Base-by-base conservation (phyloP, 1,140 invertebrate genomes). In the Apocrypta bakeri region DNA sequence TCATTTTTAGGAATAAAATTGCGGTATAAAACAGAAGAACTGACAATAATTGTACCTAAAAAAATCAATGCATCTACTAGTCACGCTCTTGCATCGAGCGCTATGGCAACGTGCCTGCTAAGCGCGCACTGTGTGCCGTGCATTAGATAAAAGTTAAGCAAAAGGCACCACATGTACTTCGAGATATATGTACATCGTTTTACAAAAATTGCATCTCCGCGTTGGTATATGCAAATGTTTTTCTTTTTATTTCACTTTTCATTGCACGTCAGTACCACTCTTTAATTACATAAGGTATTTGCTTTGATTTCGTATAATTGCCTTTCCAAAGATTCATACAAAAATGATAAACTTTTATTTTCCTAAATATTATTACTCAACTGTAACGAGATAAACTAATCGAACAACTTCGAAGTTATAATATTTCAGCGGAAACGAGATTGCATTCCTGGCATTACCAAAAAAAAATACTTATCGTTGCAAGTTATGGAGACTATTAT, bases 71-170 rank as follows among this genome's bases (percentile, higher is more conserved):
- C 48, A 84, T 40, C 42, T 85, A 86, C 76, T 74, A 78, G 33
- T 73, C n/a, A 78, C 66, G 11, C 29, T 61, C 74, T n/a, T n/a
- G 24, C 27, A 21, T 75, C 61, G 21, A 82, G 25, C 64, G n/a
- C 25, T 9, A 85, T 85, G 88, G 85, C 85, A 83, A 37, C 87
- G 86, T 88, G 87, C 88, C 87, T 88, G 86, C 88, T 64, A 72
- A 85, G 85, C 84, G 84, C 87, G 84, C 71, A 66, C 40, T 66
- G 64, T 14, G 73, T 66, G 17, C 29, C 40, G n/a, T 27, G 31
- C 37, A 27, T 73, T 80, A 80, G 40, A 64, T 73, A 72, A 84
- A n/a, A 76, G 40, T 77, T 24, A 81, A 81, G 66, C 66, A 75
- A 40, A 80, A 83, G 79, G 73, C 78, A 81, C 83, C 31, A 74